Percentiles rank a stretch among this genome's conserved stretches.
These are phyloP conservation scores for Lathronympha strigana DNA, from an alignment of 2,888 invertebrate species.

Conservation along the genomic window DNA sequence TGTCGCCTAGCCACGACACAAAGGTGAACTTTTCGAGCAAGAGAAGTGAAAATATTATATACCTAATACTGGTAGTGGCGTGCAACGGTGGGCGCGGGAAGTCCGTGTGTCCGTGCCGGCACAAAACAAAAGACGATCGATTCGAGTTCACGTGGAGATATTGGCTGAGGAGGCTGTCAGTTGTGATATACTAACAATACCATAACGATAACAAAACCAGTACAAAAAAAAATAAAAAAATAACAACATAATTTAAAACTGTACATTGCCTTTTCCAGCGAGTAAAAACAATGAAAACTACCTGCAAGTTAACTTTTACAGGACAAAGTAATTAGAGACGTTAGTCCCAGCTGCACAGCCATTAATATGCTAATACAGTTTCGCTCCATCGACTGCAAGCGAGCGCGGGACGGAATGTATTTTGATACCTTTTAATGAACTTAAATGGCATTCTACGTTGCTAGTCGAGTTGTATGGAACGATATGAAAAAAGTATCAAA, in stretches of 20 bases:
- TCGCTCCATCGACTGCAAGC: conserved; percentile 41
- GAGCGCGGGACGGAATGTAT: conserved; percentile 28
- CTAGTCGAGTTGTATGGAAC: not conserved
- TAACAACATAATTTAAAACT: not conserved
- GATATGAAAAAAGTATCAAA: too few relatives aligned
- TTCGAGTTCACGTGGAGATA: too few relatives aligned
- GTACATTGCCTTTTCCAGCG: not conserved
- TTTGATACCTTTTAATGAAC: conserved; percentile 33
- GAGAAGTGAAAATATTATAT: too few relatives aligned
- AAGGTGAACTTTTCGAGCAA: too few relatives aligned
- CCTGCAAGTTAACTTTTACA: conserved; percentile 39
- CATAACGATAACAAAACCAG: too few relatives aligned
- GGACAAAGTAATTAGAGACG: conserved; percentile 41
- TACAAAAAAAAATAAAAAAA: not conserved
- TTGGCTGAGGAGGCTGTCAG: too few relatives aligned
- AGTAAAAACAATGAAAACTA: conserved; percentile 31
- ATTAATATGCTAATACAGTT: conserved; percentile 47
- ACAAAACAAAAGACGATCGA: too few relatives aligned
- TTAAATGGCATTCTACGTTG: conserved; percentile 1
- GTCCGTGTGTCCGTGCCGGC: too few relatives aligned
- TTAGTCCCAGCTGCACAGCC: conserved; percentile 42
- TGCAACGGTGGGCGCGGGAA: too few relatives aligned
- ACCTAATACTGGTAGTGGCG: too few relatives aligned
- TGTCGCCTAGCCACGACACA: too few relatives aligned
- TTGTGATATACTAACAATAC: too few relatives aligned